Base-by-base conservation (phyloP, 2,888 invertebrate genomes). In the Drosophila leonis region DNA sequence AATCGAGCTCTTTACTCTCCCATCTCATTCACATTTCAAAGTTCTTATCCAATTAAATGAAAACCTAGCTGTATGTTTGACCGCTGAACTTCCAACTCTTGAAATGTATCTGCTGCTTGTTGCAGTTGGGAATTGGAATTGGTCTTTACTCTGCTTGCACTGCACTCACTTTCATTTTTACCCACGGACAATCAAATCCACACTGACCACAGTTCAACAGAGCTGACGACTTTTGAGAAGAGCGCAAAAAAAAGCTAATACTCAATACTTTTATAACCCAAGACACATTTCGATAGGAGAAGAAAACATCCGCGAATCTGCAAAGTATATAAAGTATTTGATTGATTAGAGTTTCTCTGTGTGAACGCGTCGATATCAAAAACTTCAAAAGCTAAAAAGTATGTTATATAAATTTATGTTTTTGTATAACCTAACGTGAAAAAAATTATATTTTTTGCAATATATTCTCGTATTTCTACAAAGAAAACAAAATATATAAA, bases 101-200 rank as follows among this genome's bases (percentile, higher is more conserved):
- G 29, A 39, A 13, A 55, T 55, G 55, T 55, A 24, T 20, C 57
- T 57, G 44, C 24, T n/a, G 57, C 57, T 57, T 31, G 31, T 33
- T 44, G 57, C 44, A 24, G 35, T 24, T 24, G 51, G 20, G 20
- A 35, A 35, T 33, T 33, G 31, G 9, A 15, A 46, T 10, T 10
- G 29, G 29, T 48, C 57, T 31, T 31, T 18, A 33, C 51, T 51
- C 35, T 10, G 33, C 35, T 35, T 10, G 33, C 56, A 9, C 15
- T 44, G 4, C 42, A 44, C 12, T 13, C 20, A 31, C 41, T 33
- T 24, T 57, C 24, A 57, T 44, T 57, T 44, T 4, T 20, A 13
- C 8, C 55, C 41, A 33, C 20, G 33, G 44, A 42, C 35, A n/a
- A 27, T 42, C 42, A 49, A 31, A 7, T 31, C 49, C 31, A 7